A percentile compares a stretch with the other conserved stretches of the same genome.
Conservation (phyloP, 2,797 vertebrate genomes). For the Melanotaenia maccullochi region DNA sequence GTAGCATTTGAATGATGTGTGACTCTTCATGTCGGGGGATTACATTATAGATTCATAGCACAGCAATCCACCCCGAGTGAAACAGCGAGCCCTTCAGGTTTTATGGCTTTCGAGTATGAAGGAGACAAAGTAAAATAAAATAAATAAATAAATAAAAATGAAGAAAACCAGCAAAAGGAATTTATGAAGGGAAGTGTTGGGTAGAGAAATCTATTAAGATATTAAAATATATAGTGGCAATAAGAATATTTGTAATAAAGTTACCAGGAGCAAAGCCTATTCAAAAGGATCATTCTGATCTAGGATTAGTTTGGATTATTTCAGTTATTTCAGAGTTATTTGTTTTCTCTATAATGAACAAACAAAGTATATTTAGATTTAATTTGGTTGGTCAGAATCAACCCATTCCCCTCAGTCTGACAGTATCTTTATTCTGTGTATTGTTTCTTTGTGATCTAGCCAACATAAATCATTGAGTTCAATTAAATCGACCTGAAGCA, state of each 20-base stretch:
- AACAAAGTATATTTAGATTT: too few species aligned
- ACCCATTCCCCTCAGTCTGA: too few species aligned
- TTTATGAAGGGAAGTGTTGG: conserved; percentile 12
- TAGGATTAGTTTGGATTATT: neutral
- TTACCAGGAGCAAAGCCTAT: conserved; percentile 5
- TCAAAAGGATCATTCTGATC: conserved; percentile 2
- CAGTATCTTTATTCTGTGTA: too few species aligned
- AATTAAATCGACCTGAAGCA: too few species aligned
- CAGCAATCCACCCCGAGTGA: conserved; percentile 55
- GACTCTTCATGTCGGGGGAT: conserved; percentile 65
- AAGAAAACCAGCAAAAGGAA: conserved; percentile 30
- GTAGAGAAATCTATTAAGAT: conserved; percentile 2
- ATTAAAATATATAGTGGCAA: neutral
- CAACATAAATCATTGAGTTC: too few species aligned
- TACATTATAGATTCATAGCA: conserved; percentile 78
- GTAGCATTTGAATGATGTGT: conserved; percentile 71
- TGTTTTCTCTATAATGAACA: too few species aligned
- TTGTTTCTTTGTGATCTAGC: too few species aligned
- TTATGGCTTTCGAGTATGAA: conserved; percentile 42
- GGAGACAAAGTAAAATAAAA: conserved; percentile 11
- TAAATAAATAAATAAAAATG: neutral
- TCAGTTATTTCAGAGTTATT: neutral
- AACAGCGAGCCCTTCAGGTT: conserved; percentile 51
- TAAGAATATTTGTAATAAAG: neutral
- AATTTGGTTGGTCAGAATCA: too few species aligned